Conservation (phyloP, 2,888 invertebrate species). For the Agrenia bidenticulata region DNA sequence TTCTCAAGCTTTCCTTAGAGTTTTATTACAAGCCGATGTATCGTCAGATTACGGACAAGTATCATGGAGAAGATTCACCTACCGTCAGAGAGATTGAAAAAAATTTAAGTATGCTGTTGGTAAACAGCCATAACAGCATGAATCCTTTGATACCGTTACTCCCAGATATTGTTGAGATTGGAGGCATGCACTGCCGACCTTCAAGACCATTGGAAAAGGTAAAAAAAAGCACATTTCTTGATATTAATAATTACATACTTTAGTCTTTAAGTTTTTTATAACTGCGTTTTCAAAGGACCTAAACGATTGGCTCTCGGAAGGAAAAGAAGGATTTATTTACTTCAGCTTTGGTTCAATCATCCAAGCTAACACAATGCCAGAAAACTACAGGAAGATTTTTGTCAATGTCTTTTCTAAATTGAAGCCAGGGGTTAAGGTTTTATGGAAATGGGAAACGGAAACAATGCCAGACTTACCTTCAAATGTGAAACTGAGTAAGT, state of each 20-base stretch:
- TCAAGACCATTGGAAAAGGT: conserved; percentile 51
- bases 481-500: conserved; percentile 66
- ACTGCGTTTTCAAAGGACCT: conserved; percentile 17
- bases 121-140: conserved; percentile 48
- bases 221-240: background rate
- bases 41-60: background rate
- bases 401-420: conserved; percentile 71
- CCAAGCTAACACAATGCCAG: conserved; percentile 76
- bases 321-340: conserved; percentile 70
- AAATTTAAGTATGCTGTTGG: conserved; percentile 46
- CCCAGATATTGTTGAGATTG: conserved; percentile 51
- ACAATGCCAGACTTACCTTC: conserved; percentile 63
- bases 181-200: conserved; percentile 51
- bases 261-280: too few relatives aligned
- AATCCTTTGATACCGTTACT: conserved; percentile 38
- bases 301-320: conserved; percentile 54
- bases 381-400: conserved; percentile 68
- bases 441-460: conserved; percentile 70
- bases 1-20: conserved; percentile 10
- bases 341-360: conserved; percentile 86
- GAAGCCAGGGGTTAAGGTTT: conserved; percentile 79
- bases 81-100: conserved; percentile 43
- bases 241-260: background rate
- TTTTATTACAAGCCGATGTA: background rate
- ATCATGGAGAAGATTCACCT: conserved; percentile 28